phyloP scores from a whole-genome alignment of 1,140 invertebrate species.

The Drosophila tropicalis region DNA sequence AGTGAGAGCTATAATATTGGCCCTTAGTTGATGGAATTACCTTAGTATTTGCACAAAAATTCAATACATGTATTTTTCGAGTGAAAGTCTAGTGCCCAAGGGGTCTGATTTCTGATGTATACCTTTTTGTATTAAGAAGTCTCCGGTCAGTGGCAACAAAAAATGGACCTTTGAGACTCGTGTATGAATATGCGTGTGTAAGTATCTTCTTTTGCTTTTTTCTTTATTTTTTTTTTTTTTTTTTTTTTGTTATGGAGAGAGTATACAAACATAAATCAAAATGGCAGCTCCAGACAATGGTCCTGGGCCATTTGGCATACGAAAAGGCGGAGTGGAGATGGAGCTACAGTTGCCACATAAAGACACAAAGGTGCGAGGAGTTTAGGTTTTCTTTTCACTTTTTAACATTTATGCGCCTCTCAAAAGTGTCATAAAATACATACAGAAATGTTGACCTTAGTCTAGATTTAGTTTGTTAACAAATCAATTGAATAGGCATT shows the following conservation, averaged over 20 bases:
- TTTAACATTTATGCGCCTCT: constrained; percentile 28
- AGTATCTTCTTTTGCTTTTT: not conserved
- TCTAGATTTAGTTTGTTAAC: constrained; percentile 33
- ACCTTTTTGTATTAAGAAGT: constrained; percentile 6
- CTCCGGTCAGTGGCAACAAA: constrained; percentile 13
- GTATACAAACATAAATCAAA: constrained; percentile 60
- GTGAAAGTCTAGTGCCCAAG: not conserved
- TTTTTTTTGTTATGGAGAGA: constrained; percentile 10
- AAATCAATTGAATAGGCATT: constrained; percentile 42
- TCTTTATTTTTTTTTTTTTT: not conserved
- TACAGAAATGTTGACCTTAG: no score
- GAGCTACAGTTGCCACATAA: not conserved
- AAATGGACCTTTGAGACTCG: constrained; percentile 32
- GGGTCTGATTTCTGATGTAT: constrained; percentile 1
- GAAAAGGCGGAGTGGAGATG: constrained; percentile 16
- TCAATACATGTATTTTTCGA: constrained; percentile 1
- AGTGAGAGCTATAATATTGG: not conserved
- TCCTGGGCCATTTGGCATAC: constrained; percentile 58
- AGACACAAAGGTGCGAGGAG: constrained; percentile 47
- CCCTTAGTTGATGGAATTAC: not conserved
- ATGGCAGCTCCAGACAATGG: constrained; percentile 65
- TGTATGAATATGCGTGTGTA: constrained; percentile 12
- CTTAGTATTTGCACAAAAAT: constrained; percentile 2
- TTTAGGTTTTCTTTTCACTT: not conserved
- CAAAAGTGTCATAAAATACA: constrained; percentile 61